These are phyloP conservation scores for Microcaecilia unicolor DNA, from an alignment of 2,797 vertebrate genomes.

Conservation along the genomic window DNA sequence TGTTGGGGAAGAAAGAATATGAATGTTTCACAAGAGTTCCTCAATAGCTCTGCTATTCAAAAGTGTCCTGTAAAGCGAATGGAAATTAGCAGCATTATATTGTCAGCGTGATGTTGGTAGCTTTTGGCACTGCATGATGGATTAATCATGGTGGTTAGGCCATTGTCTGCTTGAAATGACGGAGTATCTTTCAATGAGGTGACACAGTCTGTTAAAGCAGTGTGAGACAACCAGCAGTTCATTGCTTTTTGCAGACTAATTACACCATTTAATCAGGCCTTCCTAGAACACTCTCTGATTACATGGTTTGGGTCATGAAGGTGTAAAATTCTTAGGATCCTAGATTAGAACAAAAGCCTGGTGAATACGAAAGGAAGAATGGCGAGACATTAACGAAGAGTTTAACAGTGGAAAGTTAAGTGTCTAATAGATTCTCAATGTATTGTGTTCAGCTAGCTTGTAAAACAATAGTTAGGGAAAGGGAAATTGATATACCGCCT, in stretches of 20 bases:
- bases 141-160: conserved; percentile 17
- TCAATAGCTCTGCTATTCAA: not conserved
- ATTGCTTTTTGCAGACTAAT: conserved; percentile 37
- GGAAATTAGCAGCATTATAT: conserved; percentile 1
- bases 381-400: no score
- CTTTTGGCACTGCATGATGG: not conserved
- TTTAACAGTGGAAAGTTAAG: no score
- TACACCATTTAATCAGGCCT: conserved; percentile 25
- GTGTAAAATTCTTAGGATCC: conserved; percentile 1
- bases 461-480: no score
- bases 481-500: no score
- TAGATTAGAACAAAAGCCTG: no score
- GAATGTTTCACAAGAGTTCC: conserved; percentile 1
- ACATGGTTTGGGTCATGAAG: not conserved
- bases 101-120: conserved; percentile 14
- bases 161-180: conserved; percentile 11
- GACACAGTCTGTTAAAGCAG: conserved; percentile 24
- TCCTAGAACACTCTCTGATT: not conserved
- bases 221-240: conserved; percentile 26
- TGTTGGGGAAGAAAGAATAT: not conserved
- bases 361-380: no score
- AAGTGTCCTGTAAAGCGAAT: not conserved
- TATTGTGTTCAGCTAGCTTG: no score
- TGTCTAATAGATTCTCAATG: no score
- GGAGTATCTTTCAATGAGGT: conserved; percentile 16